Conservation (phyloP, 2,888 invertebrate genomes). For the Podotricha telesiphe region DNA sequence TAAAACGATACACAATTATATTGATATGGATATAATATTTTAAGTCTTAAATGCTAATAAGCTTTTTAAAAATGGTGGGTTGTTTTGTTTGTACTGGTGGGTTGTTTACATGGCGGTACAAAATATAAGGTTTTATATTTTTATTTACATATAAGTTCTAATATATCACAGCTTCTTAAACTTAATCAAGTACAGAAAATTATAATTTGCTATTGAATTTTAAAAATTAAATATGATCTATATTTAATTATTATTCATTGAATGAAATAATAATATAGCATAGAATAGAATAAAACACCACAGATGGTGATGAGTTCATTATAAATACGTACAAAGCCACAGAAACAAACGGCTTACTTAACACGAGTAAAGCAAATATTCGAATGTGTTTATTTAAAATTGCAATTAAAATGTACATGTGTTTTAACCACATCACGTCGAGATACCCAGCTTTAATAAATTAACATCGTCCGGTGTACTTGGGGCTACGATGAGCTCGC, state of each 20-base stretch:
- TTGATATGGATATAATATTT: no score
- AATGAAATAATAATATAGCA: not conserved
- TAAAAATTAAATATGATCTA: no score
- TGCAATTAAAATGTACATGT: conserved; percentile 34
- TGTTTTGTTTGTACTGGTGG: no score
- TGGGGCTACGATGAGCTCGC: conserved; percentile 10
- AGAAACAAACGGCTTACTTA: conserved; percentile 14
- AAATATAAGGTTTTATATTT: no score
- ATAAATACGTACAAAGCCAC: not conserved
- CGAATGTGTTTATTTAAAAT: conserved; percentile 25
- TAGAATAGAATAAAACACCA: not conserved
- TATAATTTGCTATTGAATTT: no score
- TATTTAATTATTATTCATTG: no score
- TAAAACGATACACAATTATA: not conserved
- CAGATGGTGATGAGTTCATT: not conserved
- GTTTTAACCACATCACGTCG: conserved; percentile 36
- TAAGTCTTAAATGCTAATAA: no score
- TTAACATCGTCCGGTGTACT: conserved; percentile 28
- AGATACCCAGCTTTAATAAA: conserved; percentile 34
- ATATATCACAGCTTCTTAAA: no score
- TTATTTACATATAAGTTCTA: no score
- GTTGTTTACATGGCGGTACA: no score
- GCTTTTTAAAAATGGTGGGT: no score
- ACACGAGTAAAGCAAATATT: conserved; percentile 22
- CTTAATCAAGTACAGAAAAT: no score